These are phyloP conservation scores for Portunus trituberculatus DNA, from an alignment of 1,140 invertebrate species.

Conservation along the genomic window DNA sequence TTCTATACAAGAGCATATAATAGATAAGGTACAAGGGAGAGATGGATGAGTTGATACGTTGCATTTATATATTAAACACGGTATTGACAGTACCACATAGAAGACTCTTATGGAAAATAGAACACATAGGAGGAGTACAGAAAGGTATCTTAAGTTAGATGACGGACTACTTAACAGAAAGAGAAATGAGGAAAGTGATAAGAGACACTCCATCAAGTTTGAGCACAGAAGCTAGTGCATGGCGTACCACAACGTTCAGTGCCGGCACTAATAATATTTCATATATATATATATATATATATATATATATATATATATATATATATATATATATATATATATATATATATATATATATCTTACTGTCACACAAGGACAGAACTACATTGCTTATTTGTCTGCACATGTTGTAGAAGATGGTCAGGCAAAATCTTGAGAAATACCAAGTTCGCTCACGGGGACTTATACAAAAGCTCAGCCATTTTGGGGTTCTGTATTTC, in stretches of 20 bases:
- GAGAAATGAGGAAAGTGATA: background rate
- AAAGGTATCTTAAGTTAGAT: background rate
- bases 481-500: too few species aligned
- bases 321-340: slow-evolving; percentile 30
- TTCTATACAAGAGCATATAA: too few species aligned
- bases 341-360: background rate
- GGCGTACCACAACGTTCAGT: background rate
- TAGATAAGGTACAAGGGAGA: too few species aligned
- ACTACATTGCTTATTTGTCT: background rate
- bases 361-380: background rate
- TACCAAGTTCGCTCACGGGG: too few species aligned
- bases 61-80: background rate
- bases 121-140: too few species aligned
- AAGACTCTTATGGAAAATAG: too few species aligned
- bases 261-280: background rate
- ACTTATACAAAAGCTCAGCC: too few species aligned
- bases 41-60: background rate
- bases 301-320: slow-evolving; percentile 29
- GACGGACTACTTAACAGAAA: background rate
- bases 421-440: too few species aligned
- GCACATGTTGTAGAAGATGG: background rate
- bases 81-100: background rate
- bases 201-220: too few species aligned
- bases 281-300: slow-evolving; percentile 34
- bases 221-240: background rate